These are phyloP conservation scores for Bedellia somnulentella DNA, from an alignment of 2,888 invertebrate species.

Conservation along the genomic window DNA sequence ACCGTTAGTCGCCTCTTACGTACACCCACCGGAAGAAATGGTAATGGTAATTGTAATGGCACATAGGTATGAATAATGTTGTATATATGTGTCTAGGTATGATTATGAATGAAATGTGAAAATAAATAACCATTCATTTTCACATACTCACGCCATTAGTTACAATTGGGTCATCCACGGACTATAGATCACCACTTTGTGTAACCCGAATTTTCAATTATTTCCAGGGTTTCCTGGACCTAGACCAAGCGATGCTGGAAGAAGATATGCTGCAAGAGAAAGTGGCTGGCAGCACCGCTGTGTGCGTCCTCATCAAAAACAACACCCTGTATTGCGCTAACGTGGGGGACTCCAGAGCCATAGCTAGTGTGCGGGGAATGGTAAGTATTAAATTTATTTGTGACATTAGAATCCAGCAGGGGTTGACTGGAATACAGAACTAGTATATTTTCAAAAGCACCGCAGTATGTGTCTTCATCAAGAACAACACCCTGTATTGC, in stretches of 20 bases:
- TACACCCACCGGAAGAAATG: too few relatives aligned
- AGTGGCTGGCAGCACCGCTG: conserved; percentile 93
- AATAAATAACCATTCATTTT: too few relatives aligned
- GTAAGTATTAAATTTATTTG: conserved; percentile 33
- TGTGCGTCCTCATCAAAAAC: conserved; percentile 82
- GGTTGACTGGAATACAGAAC: conserved; percentile 73
- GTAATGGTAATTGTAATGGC: too few relatives aligned
- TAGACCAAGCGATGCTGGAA: conserved; percentile 90
- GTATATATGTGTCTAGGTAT: too few relatives aligned
- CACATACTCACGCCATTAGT: too few relatives aligned
- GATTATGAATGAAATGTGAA: too few relatives aligned
- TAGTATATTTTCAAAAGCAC: conserved; percentile 67
- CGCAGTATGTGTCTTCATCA: conserved; percentile 83
- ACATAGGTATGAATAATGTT: too few relatives aligned
- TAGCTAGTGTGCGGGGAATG: conserved; percentile 83
- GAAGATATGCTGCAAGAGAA: conserved; percentile 89
- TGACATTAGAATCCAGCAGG: conserved; percentile 63
- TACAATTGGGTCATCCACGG: too few relatives aligned
- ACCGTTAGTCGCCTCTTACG: too few relatives aligned
- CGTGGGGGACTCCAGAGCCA: conserved; percentile 94
- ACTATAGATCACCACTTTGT: too few relatives aligned
- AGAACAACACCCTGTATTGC: conserved; percentile 85
- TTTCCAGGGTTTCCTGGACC: conserved; percentile 78
- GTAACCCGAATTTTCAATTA: too few relatives aligned
- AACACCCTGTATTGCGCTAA: conserved; percentile 91